Base-by-base conservation (phyloP, 2,888 invertebrate species). In the Himalopsyche tibetana region DNA sequence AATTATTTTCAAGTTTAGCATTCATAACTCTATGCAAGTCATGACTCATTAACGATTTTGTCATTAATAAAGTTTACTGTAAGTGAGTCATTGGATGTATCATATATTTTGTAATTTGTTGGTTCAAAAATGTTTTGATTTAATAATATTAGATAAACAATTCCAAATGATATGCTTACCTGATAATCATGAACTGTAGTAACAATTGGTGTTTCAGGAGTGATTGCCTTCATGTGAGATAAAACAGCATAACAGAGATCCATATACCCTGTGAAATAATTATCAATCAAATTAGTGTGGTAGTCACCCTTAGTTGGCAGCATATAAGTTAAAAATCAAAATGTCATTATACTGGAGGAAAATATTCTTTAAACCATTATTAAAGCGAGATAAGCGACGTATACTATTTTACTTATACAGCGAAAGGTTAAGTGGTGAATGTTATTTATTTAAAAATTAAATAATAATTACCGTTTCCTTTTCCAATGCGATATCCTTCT, bases 151-250 rank as follows among this genome's bases (percentile, higher is more conserved):
- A 8, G 40, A 15, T 51, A 12, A 51, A 51, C 15, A 51, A 51
- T 51, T 8, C 15, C 19, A 63, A 19, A 63, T 63, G 63, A 63
- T 3, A 19, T 74, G 38, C 82, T 86, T 90, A 96, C 95, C 94
- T 97, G 97, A 89, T 95, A 94, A 91, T 98, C 97, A 91, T 98
- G 97, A 4, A 98, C 97, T 63, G 96, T 96, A 80, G 97, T 96
- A 82, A 95, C 95, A 88, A 98, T 95, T 83, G 95, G 90, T 0
- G 97, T 97, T 89, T 95, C 93, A 38, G 96, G 94, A 89, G 95
- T 94, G 84, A 97, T 95, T 1, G 96, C 95, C 87, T 96, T 96
- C 94, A 96, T 95, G 90, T 96, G 95, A 91, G 94, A 94, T 93
- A 97, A 94, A 90, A 97, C 94, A 2, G 96, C 97, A 91, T 96